These are phyloP conservation scores for Hirtodrosophila alboralis DNA, from an alignment of 2,888 invertebrate genomes.

Conservation along the genomic window DNA sequence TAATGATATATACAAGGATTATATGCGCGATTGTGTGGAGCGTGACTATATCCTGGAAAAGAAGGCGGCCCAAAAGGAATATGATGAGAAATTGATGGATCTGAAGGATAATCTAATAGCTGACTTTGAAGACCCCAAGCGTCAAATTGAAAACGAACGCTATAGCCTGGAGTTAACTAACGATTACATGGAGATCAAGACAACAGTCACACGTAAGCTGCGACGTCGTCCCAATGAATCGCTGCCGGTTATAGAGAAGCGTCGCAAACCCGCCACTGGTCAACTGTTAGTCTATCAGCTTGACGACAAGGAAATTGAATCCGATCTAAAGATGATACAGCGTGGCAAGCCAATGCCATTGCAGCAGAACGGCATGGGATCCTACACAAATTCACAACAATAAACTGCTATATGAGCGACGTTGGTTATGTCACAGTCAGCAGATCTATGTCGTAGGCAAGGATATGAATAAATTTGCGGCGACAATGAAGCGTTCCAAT, in stretches of 20 bases:
- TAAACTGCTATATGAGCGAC: conserved; percentile 94
- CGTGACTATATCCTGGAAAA: conserved; percentile 94
- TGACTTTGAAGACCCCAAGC: conserved; percentile 96
- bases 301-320: conserved; percentile 95
- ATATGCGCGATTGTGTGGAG: conserved; percentile 93
- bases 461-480: conserved; percentile 93
- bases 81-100: conserved; percentile 96
- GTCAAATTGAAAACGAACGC: conserved; percentile 94
- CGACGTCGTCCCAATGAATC: conserved; percentile 97
- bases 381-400: conserved; percentile 85
- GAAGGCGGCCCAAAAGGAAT: conserved; percentile 94
- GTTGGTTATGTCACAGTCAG: conserved; percentile 98
- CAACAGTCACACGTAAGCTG: conserved; percentile 96
- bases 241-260: conserved; percentile 93
- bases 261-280: conserved; percentile 92
- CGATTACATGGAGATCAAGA: conserved; percentile 95
- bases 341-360: conserved; percentile 86
- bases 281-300: conserved; percentile 94
- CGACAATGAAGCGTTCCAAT: conserved; percentile 92
- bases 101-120: conserved; percentile 93
- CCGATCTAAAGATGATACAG: conserved; percentile 92
- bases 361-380: conserved; percentile 83
- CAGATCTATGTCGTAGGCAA: conserved; percentile 95
- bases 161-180: conserved; percentile 95
- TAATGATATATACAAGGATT: conserved; percentile 91